These are phyloP conservation scores for Hartigia nigra DNA, from an alignment of 2,888 invertebrate genomes.

Conservation along the genomic window DNA sequence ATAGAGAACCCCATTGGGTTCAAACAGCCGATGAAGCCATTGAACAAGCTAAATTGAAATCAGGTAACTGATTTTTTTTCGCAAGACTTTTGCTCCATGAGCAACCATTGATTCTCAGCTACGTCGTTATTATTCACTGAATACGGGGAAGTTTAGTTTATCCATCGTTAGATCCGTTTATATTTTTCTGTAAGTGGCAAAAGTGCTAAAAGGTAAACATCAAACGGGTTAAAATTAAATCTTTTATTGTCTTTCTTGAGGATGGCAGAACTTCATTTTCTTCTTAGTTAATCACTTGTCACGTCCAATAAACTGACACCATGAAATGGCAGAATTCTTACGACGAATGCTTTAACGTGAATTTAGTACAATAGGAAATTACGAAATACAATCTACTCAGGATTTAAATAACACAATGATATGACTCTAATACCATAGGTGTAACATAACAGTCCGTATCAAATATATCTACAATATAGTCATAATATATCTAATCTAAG, in stretches of 20 bases:
- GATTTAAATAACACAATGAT: background rate
- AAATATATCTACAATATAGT: background rate
- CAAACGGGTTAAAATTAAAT: background rate
- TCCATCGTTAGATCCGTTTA: background rate
- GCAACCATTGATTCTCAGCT: background rate
- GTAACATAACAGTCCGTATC: background rate
- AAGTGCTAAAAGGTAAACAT: background rate
- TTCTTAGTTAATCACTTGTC: background rate
- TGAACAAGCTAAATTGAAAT: slow-evolving; percentile 75
- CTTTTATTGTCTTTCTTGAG: background rate
- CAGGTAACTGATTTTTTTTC: slow-evolving; percentile 72
- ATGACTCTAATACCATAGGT: background rate
- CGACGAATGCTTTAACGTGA: background rate
- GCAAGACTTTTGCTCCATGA: background rate
- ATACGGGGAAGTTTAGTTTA: background rate
- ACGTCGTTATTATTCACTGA: background rate
- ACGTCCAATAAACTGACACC: background rate
- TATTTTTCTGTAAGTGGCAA: background rate
- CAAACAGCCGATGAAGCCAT: slow-evolving; percentile 81
- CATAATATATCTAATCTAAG: background rate
- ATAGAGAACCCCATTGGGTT: slow-evolving; percentile 78
- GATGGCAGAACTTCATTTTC: background rate
- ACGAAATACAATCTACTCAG: background rate
- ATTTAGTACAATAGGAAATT: background rate
- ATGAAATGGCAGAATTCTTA: background rate